These are phyloP conservation scores for Holotrichia oblita DNA, from an alignment of 1,140 invertebrate genomes.

Conservation along the genomic window DNA sequence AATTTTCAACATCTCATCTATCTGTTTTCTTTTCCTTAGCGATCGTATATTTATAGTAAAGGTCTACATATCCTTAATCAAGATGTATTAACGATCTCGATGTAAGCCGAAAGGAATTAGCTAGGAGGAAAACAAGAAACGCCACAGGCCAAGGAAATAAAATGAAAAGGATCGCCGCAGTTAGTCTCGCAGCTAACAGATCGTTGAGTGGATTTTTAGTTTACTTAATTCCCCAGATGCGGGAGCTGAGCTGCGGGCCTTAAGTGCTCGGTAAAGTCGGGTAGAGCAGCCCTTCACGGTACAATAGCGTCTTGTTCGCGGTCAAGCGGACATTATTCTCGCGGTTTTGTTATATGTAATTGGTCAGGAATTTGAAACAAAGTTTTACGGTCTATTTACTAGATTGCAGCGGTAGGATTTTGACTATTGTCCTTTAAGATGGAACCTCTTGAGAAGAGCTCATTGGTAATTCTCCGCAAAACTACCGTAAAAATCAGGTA, in stretches of 20 bases:
- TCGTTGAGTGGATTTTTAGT: slow-evolving; percentile 12
- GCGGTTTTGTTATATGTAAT: neutral
- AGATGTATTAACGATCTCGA: neutral
- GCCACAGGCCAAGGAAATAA: neutral
- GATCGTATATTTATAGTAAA: neutral
- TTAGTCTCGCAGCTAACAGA: neutral
- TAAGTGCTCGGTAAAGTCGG: neutral
- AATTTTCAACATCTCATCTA: too few species aligned
- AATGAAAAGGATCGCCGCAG: neutral
- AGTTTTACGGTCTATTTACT: neutral
- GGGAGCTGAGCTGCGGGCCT: neutral
- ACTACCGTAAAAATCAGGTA: neutral
- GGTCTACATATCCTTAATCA: neutral
- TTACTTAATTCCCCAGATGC: neutral
- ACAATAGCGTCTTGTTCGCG: neutral
- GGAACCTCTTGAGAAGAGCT: neutral
- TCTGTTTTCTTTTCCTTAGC: neutral
- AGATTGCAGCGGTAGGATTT: neutral
- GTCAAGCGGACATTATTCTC: slow-evolving; percentile 11
- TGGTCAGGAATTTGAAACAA: neutral
- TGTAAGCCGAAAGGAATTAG: slow-evolving; percentile 11
- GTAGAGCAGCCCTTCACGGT: neutral
- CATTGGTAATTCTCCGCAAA: neutral
- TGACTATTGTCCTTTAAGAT: neutral
- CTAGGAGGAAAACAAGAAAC: neutral